Evolutionary conservation across 2,113 vertebrate species (phyloP).

Genomic region (Amphiprion ocellaris): DNA sequence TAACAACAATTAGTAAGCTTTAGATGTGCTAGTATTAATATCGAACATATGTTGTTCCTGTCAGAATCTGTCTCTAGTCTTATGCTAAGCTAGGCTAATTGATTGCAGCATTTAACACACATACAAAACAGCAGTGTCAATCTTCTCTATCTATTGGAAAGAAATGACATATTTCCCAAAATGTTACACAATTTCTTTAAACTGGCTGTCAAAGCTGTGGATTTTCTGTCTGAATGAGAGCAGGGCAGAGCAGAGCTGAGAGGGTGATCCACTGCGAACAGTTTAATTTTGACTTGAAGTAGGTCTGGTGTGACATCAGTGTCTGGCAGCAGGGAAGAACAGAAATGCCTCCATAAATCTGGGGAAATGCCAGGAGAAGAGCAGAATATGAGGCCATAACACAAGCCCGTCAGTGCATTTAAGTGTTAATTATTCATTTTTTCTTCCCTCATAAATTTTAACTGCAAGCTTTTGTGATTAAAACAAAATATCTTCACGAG

Average conservation of each 20-base stretch:
- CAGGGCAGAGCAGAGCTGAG: conserved; percentile 26
- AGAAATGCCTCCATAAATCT: conserved; percentile 69
- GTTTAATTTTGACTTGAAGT: conserved; percentile 54
- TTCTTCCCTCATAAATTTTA: conserved; percentile 81
- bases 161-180: not conserved
- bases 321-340: conserved; percentile 54
- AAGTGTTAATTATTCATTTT: conserved; percentile 84
- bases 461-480: conserved; percentile 83
- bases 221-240: conserved; percentile 36
- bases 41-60: too few species aligned
- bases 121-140: not conserved
- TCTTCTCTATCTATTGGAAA: not conserved
- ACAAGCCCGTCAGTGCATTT: conserved; percentile 78
- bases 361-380: conserved; percentile 68
- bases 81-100: conserved; percentile 20
- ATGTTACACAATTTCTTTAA: conserved; percentile 10
- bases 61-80: not conserved
- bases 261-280: conserved; percentile 38
- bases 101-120: not conserved
- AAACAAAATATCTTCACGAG: conserved; percentile 80
- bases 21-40: too few species aligned
- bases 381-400: conserved; percentile 71
- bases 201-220: not conserved
- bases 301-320: conserved; percentile 68
- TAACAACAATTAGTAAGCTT: too few species aligned